Percentiles rank a stretch among this genome's conserved stretches.
phyloP scores from a whole-genome alignment of 2,888 invertebrate genomes.

The Philaethria dido region DNA sequence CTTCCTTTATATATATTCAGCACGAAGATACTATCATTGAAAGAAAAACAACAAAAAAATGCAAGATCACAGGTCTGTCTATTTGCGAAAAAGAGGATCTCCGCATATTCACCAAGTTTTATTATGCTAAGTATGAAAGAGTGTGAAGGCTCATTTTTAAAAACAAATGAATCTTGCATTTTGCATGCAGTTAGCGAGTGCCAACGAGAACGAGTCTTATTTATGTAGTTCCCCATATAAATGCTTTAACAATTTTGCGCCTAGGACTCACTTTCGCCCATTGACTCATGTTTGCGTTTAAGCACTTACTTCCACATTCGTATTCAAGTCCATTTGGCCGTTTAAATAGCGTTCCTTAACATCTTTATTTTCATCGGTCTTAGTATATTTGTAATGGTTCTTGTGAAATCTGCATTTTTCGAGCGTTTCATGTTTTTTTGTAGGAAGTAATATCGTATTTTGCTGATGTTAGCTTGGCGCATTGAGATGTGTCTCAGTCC shows the following conservation, averaged over 20 bases:
- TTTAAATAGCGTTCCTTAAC: constrained; percentile 14
- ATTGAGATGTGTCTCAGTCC: background rate
- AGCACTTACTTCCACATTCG: constrained; percentile 26
- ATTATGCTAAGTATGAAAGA: constrained; percentile 28
- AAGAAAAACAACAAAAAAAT: background rate
- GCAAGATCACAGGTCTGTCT: background rate
- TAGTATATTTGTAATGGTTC: background rate
- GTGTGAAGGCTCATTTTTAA: constrained; percentile 28
- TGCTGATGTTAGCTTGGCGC: background rate
- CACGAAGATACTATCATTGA: too few relatives aligned
- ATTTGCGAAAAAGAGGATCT: background rate
- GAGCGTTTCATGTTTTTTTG: background rate
- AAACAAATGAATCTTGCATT: constrained; percentile 30
- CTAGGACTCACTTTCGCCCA: constrained; percentile 29
- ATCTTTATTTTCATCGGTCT: constrained; percentile 16
- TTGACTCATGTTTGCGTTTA: constrained; percentile 33
- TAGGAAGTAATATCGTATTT: background rate
- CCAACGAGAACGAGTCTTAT: constrained; percentile 35
- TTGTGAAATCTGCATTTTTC: background rate
- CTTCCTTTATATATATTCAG: too few relatives aligned
- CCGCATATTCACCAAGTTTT: constrained; percentile 6
- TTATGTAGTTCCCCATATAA: constrained; percentile 38
- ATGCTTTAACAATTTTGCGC: constrained; percentile 37
- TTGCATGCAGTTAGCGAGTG: constrained; percentile 33
- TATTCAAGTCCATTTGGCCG: constrained; percentile 19